A percentile compares a stretch with the other conserved stretches of the same genome.
Evolutionary conservation across 2,797 vertebrate species (phyloP).

Genomic region (Zalophus californianus): DNA sequence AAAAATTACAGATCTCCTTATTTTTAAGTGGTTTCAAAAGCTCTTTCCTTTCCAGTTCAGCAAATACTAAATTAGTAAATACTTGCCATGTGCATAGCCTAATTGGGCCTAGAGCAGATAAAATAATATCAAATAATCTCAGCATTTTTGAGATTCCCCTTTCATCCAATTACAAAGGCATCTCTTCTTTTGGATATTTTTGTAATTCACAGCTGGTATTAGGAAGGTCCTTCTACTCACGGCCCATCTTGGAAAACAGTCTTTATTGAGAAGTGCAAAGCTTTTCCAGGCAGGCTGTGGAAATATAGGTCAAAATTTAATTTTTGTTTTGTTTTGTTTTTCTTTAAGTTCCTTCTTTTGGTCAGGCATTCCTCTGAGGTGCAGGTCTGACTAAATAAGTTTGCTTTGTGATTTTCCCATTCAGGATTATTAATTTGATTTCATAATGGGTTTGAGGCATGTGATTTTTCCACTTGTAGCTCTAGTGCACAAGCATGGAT

Average conservation of each 20-base stretch:
- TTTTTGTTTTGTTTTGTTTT: not conserved
- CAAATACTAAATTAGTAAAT: constrained; percentile 47
- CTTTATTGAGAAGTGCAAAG: not conserved
- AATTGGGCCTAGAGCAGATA: constrained; percentile 45
- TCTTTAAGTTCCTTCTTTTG: not conserved
- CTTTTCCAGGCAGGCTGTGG: not conserved
- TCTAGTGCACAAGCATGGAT: not conserved
- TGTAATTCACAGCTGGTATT: not conserved
- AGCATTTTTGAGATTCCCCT: not conserved
- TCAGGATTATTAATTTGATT: constrained; percentile 9
- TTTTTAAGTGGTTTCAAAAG: constrained; percentile 54
- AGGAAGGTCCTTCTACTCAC: not conserved
- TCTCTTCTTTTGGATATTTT: not conserved
- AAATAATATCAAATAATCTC: constrained; percentile 42
- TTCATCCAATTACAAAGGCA: constrained; percentile 4
- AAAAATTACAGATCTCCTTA: not conserved
- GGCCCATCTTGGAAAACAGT: not conserved
- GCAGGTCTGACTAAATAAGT: not conserved
- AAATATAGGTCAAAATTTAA: not conserved
- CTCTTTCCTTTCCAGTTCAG: constrained; percentile 57
- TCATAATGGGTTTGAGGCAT: not conserved
- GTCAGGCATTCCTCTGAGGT: not conserved
- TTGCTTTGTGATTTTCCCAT: constrained; percentile 11
- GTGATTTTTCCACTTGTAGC: not conserved
- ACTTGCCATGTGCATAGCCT: not conserved